phyloP scores from a whole-genome alignment of 2,888 invertebrate species.

The Drosophila hamatofila region DNA sequence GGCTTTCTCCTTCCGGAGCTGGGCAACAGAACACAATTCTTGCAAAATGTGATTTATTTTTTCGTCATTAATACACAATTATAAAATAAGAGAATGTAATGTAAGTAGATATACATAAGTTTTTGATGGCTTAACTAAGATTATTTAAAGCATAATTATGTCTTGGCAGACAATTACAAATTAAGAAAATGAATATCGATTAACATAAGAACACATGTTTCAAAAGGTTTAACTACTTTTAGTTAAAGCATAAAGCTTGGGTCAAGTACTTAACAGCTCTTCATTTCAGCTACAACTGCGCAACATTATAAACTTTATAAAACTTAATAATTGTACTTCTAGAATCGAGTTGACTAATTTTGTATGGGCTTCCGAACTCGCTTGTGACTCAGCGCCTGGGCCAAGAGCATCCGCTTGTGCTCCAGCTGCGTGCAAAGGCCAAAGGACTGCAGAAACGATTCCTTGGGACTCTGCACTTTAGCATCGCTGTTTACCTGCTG shows the following conservation, averaged over 20 bases:
- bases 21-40: not conserved
- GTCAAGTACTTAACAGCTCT: not conserved
- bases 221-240: no score
- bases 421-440: conserved; percentile 61
- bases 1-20: conserved; percentile 5
- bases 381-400: conserved; percentile 20
- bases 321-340: conserved; percentile 24
- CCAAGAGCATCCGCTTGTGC: conserved; percentile 30
- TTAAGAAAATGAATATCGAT: not conserved
- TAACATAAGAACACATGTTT: no score
- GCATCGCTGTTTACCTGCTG: conserved; percentile 18
- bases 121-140: not conserved
- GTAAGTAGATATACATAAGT: not conserved
- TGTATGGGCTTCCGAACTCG: conserved; percentile 15
- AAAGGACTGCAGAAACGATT: conserved; percentile 52
- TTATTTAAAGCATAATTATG: conserved; percentile 11
- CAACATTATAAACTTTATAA: not conserved
- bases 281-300: not conserved
- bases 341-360: no score
- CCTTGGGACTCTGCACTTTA: conserved; percentile 27
- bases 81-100: not conserved
- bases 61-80: not conserved
- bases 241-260: conserved; percentile 2
- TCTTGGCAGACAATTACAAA: not conserved
- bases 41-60: conserved; percentile 8